Evolutionary conservation across 1,140 invertebrate species (phyloP), one percentile per base, ranked within the genome.

Genomic region (Carcinoscorpius rotundicauda): DNA sequence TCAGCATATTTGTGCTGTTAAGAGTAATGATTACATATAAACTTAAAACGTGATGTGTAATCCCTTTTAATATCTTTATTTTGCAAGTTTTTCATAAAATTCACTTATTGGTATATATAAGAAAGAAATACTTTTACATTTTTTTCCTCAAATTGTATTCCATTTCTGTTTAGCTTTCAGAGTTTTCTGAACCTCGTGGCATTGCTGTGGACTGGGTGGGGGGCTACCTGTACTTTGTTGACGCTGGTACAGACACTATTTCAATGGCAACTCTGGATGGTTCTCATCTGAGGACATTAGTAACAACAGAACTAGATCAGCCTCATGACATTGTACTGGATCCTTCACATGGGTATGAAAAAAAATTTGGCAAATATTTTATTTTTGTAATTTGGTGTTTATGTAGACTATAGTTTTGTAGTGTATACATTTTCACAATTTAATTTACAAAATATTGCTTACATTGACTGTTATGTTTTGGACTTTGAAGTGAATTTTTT

Each of bases 181-280:
- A 67, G 60, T 64, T 73, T 10, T 52, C 64, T 49, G 66, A 67
- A 56, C 70, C 72, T 6, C 66, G 71, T 62, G 78, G 78, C 29
- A 60, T 83, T 4, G 76, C 81, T 4, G 70, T 83, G 5, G 81
- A 83, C 70, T 83, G 81, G 81, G 70, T 83, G 48, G 79, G 79
- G 69, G 76, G 79, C 70, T 81, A 83, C 69, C 64, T 83, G 5
- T 83, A 83, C 66, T 82, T 82, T 69, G 79, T 80, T 9, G 78
- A 81, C 61, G 75, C 81, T 6, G 73, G 72, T 6, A 52, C 66
- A n/a, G 78, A 0, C 93, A 94, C 78, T 91, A 96, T 75, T 76
- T 98, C 65, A 89, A 96, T 97, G 0, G 74, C 79, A 55, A 93
- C 98, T 76, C 76, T 98, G 60, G 87, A 98, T 76, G 97, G 97